phyloP scores from a whole-genome alignment of 2,113 vertebrate genomes.

The Dromas ardeola region DNA sequence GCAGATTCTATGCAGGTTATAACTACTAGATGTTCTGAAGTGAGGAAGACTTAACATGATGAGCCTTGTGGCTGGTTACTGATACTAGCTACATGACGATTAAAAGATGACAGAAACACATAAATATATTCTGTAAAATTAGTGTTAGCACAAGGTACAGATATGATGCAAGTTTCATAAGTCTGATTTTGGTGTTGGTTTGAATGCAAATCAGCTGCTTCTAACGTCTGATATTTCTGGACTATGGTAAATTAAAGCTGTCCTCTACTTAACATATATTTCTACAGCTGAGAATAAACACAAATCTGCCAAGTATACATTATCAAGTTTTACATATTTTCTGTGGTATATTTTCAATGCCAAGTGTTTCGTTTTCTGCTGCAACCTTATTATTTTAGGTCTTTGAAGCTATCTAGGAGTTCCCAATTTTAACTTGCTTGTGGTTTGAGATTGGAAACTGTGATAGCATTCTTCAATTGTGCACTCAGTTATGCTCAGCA shows the following conservation, averaged over 20 bases:
- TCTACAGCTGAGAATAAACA: constrained; percentile 35
- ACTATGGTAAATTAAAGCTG: not conserved
- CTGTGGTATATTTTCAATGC: not conserved
- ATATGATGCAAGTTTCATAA: not conserved
- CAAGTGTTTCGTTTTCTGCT: constrained; percentile 29
- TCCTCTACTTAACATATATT: constrained; percentile 4
- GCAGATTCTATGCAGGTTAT: not conserved
- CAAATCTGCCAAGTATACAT: not conserved
- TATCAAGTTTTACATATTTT: constrained; percentile 4
- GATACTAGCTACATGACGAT: not conserved
- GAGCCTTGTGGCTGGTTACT: not conserved
- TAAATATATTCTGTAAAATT: not conserved
- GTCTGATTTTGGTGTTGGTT: not conserved
- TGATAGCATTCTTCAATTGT: not conserved
- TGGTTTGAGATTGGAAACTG: not conserved
- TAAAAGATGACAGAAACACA: not conserved
- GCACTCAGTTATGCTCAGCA: not conserved
- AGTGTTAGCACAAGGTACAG: not conserved
- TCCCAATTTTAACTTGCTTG: constrained; percentile 25
- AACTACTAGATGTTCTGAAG: not conserved
- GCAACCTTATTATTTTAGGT: constrained; percentile 1
- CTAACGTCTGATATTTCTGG: constrained; percentile 1
- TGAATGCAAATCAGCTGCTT: not conserved
- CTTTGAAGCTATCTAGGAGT: constrained; percentile 37
- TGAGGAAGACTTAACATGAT: not conserved